A percentile compares a stretch with the other conserved stretches of the same genome.
phyloP scores from a whole-genome alignment of 2,888 invertebrate species.

The Sympetrum striolatum region DNA sequence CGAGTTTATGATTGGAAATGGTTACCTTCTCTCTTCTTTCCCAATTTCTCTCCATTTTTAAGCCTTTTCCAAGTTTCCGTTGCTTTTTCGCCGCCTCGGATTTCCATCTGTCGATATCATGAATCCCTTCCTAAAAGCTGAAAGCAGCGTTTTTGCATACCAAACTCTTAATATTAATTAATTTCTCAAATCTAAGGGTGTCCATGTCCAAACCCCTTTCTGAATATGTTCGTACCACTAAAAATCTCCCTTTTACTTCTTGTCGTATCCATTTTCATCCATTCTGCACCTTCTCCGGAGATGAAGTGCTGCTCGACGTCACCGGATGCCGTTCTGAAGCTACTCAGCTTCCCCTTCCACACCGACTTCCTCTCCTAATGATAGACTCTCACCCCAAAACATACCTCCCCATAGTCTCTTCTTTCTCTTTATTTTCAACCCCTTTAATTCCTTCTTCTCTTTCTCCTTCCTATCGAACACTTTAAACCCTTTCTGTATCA shows the following conservation, averaged over 20 bases:
- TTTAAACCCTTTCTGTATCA: too few species aligned
- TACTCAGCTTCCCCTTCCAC: not conserved
- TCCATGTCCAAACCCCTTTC: too few species aligned
- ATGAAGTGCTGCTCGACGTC: not conserved
- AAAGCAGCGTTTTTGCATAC: too few species aligned
- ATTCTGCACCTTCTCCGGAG: not conserved
- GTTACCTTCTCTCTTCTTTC: not conserved
- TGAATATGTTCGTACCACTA: not conserved
- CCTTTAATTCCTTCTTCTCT: too few species aligned
- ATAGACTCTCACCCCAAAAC: not conserved
- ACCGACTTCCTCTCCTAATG: not conserved
- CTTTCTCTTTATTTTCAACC: not conserved
- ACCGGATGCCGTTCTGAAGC: not conserved
- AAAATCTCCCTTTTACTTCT: not conserved
- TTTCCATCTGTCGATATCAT: not conserved
- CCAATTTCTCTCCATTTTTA: not conserved
- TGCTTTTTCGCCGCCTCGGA: not conserved
- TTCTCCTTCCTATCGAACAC: too few species aligned
- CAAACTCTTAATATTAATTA: not conserved
- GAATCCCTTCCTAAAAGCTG: too few species aligned
- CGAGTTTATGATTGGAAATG: too few species aligned
- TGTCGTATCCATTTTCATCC: not conserved
- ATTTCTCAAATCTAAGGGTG: not conserved
- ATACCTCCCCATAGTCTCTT: not conserved
- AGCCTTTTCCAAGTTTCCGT: not conserved